Conservation (phyloP, 2,888 invertebrate genomes). For the Drosophila stalkeri region DNA sequence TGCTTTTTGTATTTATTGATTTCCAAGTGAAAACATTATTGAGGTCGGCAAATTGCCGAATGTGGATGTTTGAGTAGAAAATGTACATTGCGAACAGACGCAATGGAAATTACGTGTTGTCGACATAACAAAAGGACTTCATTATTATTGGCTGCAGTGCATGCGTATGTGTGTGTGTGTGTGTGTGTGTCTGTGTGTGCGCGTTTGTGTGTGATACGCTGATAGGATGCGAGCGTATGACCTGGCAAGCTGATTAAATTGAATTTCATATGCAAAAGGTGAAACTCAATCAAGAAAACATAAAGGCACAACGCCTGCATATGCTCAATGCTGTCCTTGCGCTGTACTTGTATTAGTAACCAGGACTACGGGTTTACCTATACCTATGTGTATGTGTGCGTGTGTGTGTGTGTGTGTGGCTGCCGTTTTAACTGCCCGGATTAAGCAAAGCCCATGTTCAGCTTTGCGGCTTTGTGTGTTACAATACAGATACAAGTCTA, state of each 20-base stretch:
- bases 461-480: slow-evolving; percentile 71
- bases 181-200: slow-evolving; percentile 14
- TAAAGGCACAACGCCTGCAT: slow-evolving; percentile 60
- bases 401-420: slow-evolving; percentile 18
- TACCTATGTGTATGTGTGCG: slow-evolving; percentile 19
- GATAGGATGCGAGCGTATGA: slow-evolving; percentile 48
- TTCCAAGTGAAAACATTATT: slow-evolving; percentile 78
- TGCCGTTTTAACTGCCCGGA: slow-evolving; percentile 55
- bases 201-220: slow-evolving; percentile 13
- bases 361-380: slow-evolving; percentile 18
- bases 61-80: slow-evolving; percentile 11
- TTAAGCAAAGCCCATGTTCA: slow-evolving; percentile 67
- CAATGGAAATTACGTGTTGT: slow-evolving; percentile 64
- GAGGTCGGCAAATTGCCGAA: slow-evolving; percentile 61
- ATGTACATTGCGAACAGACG: slow-evolving; percentile 57
- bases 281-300: slow-evolving; percentile 78
- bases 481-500: slow-evolving; percentile 62
- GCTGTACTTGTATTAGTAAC: slow-evolving; percentile 27
- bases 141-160: slow-evolving; percentile 74
- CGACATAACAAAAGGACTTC: slow-evolving; percentile 75
- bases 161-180: slow-evolving; percentile 9
- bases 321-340: slow-evolving; percentile 35
- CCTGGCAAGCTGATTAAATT: slow-evolving; percentile 77
- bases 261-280: slow-evolving; percentile 79
- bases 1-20: slow-evolving; percentile 78